phyloP scores from a whole-genome alignment of 2,113 vertebrate species.

The Candoia aspera region DNA sequence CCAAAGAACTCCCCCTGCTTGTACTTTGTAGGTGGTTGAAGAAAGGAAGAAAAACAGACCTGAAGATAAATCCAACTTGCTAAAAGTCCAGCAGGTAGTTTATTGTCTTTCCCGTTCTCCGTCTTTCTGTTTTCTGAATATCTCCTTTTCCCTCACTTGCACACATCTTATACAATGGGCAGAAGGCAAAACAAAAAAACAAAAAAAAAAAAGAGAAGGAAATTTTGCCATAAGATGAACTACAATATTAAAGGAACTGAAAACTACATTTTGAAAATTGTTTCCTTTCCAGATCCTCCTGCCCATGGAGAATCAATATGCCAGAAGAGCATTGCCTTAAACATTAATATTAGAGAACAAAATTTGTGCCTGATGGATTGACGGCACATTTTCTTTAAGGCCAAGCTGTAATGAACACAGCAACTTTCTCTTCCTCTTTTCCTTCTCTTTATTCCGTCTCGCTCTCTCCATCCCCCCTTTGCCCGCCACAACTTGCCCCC shows the following conservation, averaged over 20 bases:
- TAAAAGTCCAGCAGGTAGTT: neutral
- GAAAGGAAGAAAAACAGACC: neutral
- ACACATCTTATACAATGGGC: neutral
- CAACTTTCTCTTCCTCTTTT: conserved; percentile 52
- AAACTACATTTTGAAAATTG: conserved; percentile 80
- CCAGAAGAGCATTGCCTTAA: conserved; percentile 75
- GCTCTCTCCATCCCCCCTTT: conserved; percentile 30
- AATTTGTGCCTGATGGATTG: conserved; percentile 79
- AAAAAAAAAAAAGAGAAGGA: conserved; percentile 26
- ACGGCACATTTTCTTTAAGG: conserved; percentile 74
- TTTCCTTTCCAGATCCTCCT: conserved; percentile 70
- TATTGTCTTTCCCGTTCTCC: neutral
- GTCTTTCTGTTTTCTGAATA: neutral
- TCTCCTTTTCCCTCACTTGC: neutral
- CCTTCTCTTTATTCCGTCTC: conserved; percentile 28
- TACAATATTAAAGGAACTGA: conserved; percentile 73
- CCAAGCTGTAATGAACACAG: conserved; percentile 70
- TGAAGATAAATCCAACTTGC: neutral
- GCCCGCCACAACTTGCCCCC: neutral
- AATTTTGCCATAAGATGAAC: conserved; percentile 68
- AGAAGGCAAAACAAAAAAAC: conserved; percentile 43
- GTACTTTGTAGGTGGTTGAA: neutral
- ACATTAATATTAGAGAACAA: conserved; percentile 79
- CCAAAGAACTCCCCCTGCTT: neutral
- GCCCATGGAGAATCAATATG: conserved; percentile 77